phyloP scores from a whole-genome alignment of 2,113 vertebrate species.

The Paraplagusia blochii region DNA sequence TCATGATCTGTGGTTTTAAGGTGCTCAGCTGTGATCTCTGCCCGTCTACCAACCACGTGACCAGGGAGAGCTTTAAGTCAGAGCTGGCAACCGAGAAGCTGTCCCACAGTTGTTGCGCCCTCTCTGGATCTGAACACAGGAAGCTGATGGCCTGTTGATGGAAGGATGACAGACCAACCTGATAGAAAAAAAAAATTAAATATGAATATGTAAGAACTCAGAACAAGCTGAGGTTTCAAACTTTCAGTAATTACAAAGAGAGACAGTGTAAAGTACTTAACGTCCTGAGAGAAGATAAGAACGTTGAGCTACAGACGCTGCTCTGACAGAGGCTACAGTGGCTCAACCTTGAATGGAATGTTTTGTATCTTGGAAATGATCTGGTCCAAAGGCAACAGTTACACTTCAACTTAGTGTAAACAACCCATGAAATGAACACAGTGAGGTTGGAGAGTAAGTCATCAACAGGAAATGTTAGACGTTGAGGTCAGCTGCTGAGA shows the following conservation, averaged over 20 bases:
- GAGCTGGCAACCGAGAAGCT: slow-evolving; percentile 56
- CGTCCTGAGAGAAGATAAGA: too few species aligned
- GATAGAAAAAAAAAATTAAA: slow-evolving; percentile 7
- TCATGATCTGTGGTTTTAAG: slow-evolving; percentile 61
- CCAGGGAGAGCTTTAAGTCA: slow-evolving; percentile 68
- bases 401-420: too few species aligned
- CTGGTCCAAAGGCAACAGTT: too few species aligned
- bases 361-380: too few species aligned
- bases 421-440: too few species aligned
- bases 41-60: slow-evolving; percentile 68
- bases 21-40: slow-evolving; percentile 19
- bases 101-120: slow-evolving; percentile 57
- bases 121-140: slow-evolving; percentile 53
- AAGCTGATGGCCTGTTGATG: slow-evolving; percentile 73
- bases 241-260: background rate
- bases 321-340: too few species aligned
- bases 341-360: too few species aligned
- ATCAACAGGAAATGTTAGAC: too few species aligned
- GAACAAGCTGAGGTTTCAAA: background rate
- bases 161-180: slow-evolving; percentile 80
- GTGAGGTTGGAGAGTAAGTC: too few species aligned
- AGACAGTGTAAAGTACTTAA: too few species aligned
- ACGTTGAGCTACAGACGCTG: too few species aligned
- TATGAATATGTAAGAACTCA: background rate
- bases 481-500: too few species aligned